Evolutionary conservation across 2,888 invertebrate species (phyloP).

Genomic region (Stictocephala bisonia): DNA sequence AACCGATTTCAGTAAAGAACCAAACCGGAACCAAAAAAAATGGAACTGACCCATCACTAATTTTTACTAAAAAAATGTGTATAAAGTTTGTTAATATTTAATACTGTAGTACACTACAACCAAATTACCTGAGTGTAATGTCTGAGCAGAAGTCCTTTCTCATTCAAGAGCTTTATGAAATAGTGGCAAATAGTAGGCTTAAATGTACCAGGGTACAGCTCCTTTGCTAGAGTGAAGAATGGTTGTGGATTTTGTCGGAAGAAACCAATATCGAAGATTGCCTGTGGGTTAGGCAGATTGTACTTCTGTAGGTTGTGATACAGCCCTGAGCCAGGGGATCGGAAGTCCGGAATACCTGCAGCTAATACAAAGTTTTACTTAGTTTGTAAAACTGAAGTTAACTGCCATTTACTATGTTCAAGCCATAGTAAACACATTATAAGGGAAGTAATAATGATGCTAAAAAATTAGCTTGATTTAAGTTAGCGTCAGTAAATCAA

Average conservation of each 20-base stretch:
- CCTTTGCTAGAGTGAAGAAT: constrained; percentile 91
- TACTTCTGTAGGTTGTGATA: constrained; percentile 93
- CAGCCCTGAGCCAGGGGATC: constrained; percentile 91
- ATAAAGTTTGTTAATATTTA: too few species aligned
- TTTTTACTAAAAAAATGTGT: constrained; percentile 66
- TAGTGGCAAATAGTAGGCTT: constrained; percentile 93
- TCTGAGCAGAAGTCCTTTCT: constrained; percentile 71
- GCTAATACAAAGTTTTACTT: constrained; percentile 75
- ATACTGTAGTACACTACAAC: constrained; percentile 52
- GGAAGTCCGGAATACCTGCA: constrained; percentile 96
- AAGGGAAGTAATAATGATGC: too few species aligned
- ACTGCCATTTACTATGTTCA: too few species aligned
- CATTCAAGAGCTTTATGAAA: constrained; percentile 85
- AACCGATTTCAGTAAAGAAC: too few species aligned
- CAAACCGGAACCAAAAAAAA: too few species aligned
- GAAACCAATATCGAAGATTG: constrained; percentile 91
- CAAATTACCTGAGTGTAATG: constrained; percentile 65
- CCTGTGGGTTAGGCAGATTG: constrained; percentile 89
- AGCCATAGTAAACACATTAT: too few species aligned
- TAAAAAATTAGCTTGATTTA: too few species aligned
- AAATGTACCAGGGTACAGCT: constrained; percentile 87
- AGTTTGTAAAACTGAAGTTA: too few species aligned
- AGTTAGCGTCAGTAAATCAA: too few species aligned
- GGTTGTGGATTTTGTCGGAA: constrained; percentile 91
- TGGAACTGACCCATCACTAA: too few species aligned